Base-by-base conservation (phyloP, 2,113 vertebrate genomes). In the Lophochroa leadbeateri region DNA sequence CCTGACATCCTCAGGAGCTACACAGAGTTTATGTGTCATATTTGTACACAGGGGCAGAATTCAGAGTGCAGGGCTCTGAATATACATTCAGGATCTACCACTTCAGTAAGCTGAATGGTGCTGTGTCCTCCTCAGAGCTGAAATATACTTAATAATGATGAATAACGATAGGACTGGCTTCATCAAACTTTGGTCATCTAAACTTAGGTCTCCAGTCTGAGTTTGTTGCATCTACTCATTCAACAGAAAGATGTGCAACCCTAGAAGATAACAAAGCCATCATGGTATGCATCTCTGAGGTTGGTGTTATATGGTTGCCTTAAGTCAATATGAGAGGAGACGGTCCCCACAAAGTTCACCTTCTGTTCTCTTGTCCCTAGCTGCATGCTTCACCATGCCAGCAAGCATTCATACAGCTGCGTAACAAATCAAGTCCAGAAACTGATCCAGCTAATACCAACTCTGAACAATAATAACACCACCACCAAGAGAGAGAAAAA, bases 391-490 rank as follows among this genome's bases (percentile, higher is more conserved):
- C 16, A 3, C 53, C 43, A 37, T 57, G 72, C 89, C 89, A 92
- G 61, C 35, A 50, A 81, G 44, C 55, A 64, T 64, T 96, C 65
- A 57, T 10, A 60, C 47, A 89, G 61, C 65, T 0, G n/a, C 9
- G 3, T 79, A 95, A 96, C 86, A 77, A 97, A 97, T 92, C 11
- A 13, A 78, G 81, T 47, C 2, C 0, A 67, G 69, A 91, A 86
- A 71, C 29, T 4, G 43, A 84, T 79, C 88, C 91, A 82, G 41
- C 43, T 49, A 39, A 94, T 96, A 75, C 43, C 72, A 84, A 39
- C 78, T 75, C 86, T 52, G 52, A 96, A 96, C 94, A 96, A 93
- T 93, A 96, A 93, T 92, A 84, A 79, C 92, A 88, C 76, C 71
- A 86, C 67, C 4, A 9, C 50, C 13, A 85, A 83, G 61, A 88